These are phyloP conservation scores for Mechanitis messenoides DNA, from an alignment of 2,888 invertebrate species.

Conservation along the genomic window DNA sequence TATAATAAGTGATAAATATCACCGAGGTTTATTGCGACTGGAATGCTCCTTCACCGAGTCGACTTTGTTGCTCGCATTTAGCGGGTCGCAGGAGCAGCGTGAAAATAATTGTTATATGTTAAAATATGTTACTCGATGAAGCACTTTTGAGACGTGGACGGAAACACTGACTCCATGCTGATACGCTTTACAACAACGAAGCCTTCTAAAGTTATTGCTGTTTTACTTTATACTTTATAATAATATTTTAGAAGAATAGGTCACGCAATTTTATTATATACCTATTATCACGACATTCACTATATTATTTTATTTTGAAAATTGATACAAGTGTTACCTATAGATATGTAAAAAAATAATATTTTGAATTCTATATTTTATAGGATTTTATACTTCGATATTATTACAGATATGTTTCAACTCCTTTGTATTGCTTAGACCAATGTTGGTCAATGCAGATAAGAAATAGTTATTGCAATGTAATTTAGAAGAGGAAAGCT, in stretches of 20 bases:
- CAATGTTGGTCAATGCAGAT: not conserved
- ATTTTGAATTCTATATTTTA: not conserved
- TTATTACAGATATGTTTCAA: slow-evolving; percentile 5
- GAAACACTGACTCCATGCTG: slow-evolving; percentile 50
- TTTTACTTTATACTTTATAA: not conserved
- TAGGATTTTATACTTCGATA: not conserved
- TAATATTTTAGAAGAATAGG: slow-evolving; percentile 8
- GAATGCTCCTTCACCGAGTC: slow-evolving; percentile 47
- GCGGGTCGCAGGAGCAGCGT: slow-evolving; percentile 44
- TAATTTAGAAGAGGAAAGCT: not conserved
- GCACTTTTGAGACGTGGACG: slow-evolving; percentile 71
- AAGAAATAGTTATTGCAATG: not conserved
- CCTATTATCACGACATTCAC: slow-evolving; percentile 12
- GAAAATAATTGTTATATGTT: slow-evolving; percentile 49
- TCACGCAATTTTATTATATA: not conserved
- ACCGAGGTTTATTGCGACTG: slow-evolving; percentile 59
- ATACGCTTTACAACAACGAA: slow-evolving; percentile 23
- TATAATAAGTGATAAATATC: slow-evolving; percentile 63
- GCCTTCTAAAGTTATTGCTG: slow-evolving; percentile 10
- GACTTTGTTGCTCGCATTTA: slow-evolving; percentile 36
- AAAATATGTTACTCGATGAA: slow-evolving; percentile 37
- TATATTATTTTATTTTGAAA: not conserved
- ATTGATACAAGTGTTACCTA: slow-evolving; percentile 2
- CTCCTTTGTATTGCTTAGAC: not conserved
- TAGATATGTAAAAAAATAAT: slow-evolving; percentile 6